Conservation (phyloP, 2,113 vertebrate genomes). For the Trematocara variabile region DNA sequence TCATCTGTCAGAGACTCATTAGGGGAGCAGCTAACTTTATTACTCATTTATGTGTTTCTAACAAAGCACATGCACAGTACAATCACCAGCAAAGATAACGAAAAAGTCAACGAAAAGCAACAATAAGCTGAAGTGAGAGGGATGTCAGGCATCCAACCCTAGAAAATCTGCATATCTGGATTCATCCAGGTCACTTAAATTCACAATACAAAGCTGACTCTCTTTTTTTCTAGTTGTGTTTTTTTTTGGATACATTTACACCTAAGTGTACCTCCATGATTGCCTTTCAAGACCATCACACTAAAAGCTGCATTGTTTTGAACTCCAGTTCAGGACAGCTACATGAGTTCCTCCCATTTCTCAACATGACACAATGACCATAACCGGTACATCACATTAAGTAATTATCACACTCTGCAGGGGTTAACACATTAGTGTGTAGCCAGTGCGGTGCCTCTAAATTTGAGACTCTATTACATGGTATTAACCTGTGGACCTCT, state of each 20-base stretch:
- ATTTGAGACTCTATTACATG: constrained; percentile 51
- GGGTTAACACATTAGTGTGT: constrained; percentile 40
- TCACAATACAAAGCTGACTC: background rate
- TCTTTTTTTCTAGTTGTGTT: background rate
- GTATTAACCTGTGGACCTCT: constrained; percentile 62
- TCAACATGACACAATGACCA: constrained; percentile 17
- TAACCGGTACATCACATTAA: constrained; percentile 24
- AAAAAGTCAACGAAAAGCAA: background rate
- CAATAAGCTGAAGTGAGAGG: background rate
- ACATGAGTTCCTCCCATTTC: background rate
- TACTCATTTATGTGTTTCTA: background rate
- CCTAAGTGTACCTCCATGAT: background rate
- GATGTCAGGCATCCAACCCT: background rate
- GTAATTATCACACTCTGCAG: constrained; percentile 34
- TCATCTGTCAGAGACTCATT: background rate
- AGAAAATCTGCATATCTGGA: background rate
- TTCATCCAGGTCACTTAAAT: background rate
- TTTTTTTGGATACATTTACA: background rate
- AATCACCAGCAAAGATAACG: background rate
- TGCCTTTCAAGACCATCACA: background rate
- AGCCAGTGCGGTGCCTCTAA: constrained; percentile 13
- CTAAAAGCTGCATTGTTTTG: background rate
- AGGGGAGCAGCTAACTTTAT: background rate
- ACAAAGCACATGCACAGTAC: background rate
- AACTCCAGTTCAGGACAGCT: background rate